These are phyloP conservation scores for Clusia tigrina DNA, from an alignment of 2,888 invertebrate species.

Conservation along the genomic window DNA sequence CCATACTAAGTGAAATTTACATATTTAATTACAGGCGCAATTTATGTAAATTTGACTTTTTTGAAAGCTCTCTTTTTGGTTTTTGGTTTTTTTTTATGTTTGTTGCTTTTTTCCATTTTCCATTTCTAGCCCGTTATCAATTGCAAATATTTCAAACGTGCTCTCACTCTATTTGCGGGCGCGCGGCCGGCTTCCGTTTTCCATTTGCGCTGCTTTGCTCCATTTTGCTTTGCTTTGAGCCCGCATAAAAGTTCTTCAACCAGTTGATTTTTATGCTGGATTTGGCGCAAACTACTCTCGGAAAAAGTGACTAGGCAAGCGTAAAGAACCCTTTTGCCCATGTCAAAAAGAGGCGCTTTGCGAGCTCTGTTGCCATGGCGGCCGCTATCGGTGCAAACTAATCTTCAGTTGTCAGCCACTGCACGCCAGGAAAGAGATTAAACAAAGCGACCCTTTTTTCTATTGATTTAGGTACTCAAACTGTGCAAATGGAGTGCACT, in stretches of 20 bases:
- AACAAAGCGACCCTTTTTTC: background rate
- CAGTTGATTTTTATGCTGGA: constrained; percentile 44
- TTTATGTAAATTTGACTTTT: background rate
- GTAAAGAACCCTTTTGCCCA: constrained; percentile 42
- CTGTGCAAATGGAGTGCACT: no score
- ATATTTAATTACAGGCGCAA: background rate
- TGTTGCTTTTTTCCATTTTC: no score
- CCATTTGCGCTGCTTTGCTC: background rate
- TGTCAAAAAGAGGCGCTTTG: background rate
- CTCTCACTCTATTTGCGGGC: background rate
- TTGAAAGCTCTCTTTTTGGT: no score
- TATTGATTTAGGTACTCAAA: constrained; percentile 7
- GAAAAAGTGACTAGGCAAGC: constrained; percentile 58
- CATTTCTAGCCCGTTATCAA: background rate
- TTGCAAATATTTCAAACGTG: background rate
- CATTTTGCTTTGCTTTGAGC: background rate
- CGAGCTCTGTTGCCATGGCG: background rate
- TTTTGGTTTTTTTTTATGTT: no score
- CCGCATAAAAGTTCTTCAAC: background rate
- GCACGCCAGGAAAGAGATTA: background rate
- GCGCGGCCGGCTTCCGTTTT: no score
- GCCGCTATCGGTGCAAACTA: constrained; percentile 3
- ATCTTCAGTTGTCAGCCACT: background rate
- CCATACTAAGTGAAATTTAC: background rate
- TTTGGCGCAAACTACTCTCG: constrained; percentile 51